These are phyloP conservation scores for Pinna nobilis DNA, from an alignment of 1,140 invertebrate species.

Conservation along the genomic window DNA sequence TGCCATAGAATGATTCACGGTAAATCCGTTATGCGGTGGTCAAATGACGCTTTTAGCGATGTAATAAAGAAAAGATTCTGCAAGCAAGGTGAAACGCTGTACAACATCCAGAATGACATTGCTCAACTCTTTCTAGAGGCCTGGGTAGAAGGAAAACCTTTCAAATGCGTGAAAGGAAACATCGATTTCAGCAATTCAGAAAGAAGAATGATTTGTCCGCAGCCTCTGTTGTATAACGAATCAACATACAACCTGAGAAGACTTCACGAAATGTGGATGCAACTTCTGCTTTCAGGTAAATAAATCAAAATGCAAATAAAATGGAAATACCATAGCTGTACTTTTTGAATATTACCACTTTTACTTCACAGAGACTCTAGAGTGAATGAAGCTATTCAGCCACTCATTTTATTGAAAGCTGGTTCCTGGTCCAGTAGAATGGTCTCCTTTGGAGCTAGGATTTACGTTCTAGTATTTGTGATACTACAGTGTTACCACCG, in stretches of 20 bases:
- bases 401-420: too few relatives aligned
- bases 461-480: too few relatives aligned
- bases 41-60: constrained; percentile 30
- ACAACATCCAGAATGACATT: constrained; percentile 49
- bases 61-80: constrained; percentile 57
- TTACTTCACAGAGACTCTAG: too few relatives aligned
- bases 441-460: too few relatives aligned
- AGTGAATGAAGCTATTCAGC: too few relatives aligned
- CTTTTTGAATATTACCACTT: too few relatives aligned
- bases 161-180: constrained; percentile 31
- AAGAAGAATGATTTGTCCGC: constrained; percentile 55
- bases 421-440: too few relatives aligned
- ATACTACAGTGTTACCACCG: too few relatives aligned
- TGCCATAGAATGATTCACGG: constrained; percentile 29
- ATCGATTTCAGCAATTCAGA: neutral
- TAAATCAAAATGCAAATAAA: too few relatives aligned
- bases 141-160: constrained; percentile 48
- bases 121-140: constrained; percentile 57
- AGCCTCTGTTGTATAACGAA: constrained; percentile 61
- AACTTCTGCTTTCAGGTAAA: constrained; percentile 70
- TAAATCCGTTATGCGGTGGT: constrained; percentile 36
- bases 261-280: constrained; percentile 74
- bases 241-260: constrained; percentile 62
- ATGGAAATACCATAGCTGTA: too few relatives aligned
- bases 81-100: constrained; percentile 30